Percentiles rank a stretch among this genome's conserved stretches.
These are phyloP conservation scores for Micrasema minimum DNA, from an alignment of 1,140 invertebrate species.

Conservation along the genomic window DNA sequence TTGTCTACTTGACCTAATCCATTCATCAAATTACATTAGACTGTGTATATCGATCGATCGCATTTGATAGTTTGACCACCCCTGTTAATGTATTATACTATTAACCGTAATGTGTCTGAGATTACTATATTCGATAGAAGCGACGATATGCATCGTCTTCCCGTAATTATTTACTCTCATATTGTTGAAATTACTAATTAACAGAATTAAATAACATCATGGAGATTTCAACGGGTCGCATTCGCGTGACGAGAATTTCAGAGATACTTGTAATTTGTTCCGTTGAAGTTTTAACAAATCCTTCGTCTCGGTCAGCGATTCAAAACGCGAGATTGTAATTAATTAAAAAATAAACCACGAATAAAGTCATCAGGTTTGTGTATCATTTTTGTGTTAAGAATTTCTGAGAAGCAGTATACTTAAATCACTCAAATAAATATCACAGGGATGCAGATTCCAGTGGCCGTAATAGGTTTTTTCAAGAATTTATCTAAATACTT, in stretches of 20 bases:
- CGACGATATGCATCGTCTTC: slow-evolving; percentile 19
- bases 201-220: slow-evolving; percentile 27
- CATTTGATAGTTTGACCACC: no score
- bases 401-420: no score
- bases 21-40: no score
- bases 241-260: slow-evolving; percentile 22
- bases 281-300: slow-evolving; percentile 9
- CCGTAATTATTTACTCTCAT: slow-evolving; percentile 9
- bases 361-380: no score
- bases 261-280: slow-evolving; percentile 17
- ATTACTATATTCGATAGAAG: slow-evolving; percentile 29
- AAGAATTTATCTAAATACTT: no score
- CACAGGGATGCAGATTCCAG: no score
- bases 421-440: no score
- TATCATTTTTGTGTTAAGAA: no score
- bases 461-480: no score
- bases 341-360: neutral
- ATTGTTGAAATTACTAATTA: slow-evolving; percentile 31
- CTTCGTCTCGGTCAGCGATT: slow-evolving; percentile 6
- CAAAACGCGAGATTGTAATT: neutral
- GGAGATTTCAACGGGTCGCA: slow-evolving; percentile 23
- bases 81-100: no score
- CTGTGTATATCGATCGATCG: no score
- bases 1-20: no score
- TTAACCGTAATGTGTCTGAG: neutral